Base-by-base conservation (phyloP, 2,888 invertebrate genomes). In the Argyra leucocephala region DNA sequence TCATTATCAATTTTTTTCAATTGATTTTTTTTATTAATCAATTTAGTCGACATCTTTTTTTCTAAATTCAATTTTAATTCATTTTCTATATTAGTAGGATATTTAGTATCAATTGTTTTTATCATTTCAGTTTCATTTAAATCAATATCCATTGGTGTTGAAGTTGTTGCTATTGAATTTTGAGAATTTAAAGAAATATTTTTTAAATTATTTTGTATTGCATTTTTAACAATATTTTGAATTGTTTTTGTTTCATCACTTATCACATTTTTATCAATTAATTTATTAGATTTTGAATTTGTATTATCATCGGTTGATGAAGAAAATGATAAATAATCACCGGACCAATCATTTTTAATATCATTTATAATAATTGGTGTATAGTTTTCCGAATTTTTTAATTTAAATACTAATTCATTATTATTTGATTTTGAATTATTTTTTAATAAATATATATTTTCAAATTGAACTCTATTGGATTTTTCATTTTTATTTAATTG, bases 361-460 rank as follows among this genome's bases (percentile, higher is more conserved):
- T 48, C n/a, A 3, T 18, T 15, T 18, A 18, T 48, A 18, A 48
- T 48, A 48, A 48, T 18, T 18, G 48, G 48, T 18, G 15, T 2
- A 12, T 1, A 2, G 18, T 48, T 48, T 3, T 48, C 5, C 5
- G 5, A n/a, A 12, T 48, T 48, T 18, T 48, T n/a, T 48, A 48
- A 48, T 15, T 48, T 48, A 48, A 48, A 48, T 48, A n/a, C 15
- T n/a, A 48, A 48, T 31, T 31, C 31, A 48, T n/a, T 48, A 48
- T 12, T 10, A 37, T 48, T 15, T 31, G 31, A 31, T 18, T 48
- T 48, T n/a, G n/a, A n/a, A 15, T 48, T 18, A 5, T 15, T 2
- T 48, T 48, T 48, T 48, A 48, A 12, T 48, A 48, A 48, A 48
- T 48, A 48, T 18, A 48, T 48, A 48, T 48, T 48, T 48, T 48